Evolutionary conservation across 2,888 invertebrate species (phyloP).

Genomic region (Leucoma salicis): DNA sequence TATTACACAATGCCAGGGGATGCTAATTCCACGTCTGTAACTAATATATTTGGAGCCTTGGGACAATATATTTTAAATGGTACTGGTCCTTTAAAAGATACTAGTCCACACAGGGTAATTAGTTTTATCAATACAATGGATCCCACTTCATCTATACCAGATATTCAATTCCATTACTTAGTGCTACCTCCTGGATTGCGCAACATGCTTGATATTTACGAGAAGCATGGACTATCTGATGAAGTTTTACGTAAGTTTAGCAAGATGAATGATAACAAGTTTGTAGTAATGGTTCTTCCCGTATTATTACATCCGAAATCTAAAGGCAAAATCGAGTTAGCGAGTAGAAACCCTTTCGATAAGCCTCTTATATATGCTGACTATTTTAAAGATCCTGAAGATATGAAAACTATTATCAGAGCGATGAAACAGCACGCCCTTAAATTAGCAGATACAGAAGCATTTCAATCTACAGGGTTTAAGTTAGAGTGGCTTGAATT

Average conservation of each 20-base stretch:
- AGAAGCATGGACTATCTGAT: constrained; percentile 43
- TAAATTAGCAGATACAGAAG: constrained; percentile 45
- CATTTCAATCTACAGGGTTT: constrained; percentile 46
- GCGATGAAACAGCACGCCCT: constrained; percentile 44
- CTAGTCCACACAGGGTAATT: constrained; percentile 58
- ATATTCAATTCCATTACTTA: constrained; percentile 56
- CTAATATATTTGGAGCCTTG: constrained; percentile 49
- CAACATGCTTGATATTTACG: constrained; percentile 47
- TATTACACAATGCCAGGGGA: constrained; percentile 52
- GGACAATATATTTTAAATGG: constrained; percentile 70
- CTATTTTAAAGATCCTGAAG: constrained; percentile 82
- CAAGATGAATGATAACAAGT: constrained; percentile 46
- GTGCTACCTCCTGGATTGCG: constrained; percentile 45
- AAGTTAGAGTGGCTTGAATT: constrained; percentile 54
- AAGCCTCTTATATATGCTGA: constrained; percentile 85
- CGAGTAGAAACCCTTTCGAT: constrained; percentile 84
- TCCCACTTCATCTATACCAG: constrained; percentile 45
- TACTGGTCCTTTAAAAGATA: constrained; percentile 70
- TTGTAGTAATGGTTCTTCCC: constrained; percentile 72
- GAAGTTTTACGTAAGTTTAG: constrained; percentile 44
- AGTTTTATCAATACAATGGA: constrained; percentile 57
- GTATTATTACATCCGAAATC: constrained; percentile 86
- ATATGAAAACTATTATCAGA: constrained; percentile 58
- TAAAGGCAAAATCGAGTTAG: constrained; percentile 84
- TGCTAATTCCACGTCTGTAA: constrained; percentile 39